Evolutionary conservation across 2,888 invertebrate genomes (phyloP).

Genomic region (Nomada lathburiana): DNA sequence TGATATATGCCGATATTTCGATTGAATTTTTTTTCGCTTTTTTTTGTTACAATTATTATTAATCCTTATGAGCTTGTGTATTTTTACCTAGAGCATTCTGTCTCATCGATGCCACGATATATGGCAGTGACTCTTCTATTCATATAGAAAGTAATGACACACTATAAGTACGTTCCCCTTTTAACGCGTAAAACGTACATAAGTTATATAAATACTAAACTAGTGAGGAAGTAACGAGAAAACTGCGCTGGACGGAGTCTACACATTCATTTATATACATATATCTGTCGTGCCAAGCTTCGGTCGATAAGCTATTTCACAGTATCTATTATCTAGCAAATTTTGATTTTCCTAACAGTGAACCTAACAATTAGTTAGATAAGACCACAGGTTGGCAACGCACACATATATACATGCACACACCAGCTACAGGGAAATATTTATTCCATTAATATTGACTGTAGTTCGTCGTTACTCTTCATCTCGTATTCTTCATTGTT

Average conservation of each 20-base stretch:
- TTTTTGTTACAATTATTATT: conserved; percentile 36
- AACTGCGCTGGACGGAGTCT: conserved; percentile 84
- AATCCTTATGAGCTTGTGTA: conserved; percentile 33
- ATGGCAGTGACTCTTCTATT: conserved; percentile 54
- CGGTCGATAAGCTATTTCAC: conserved; percentile 76
- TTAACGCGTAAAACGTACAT: conserved; percentile 51
- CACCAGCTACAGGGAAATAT: conserved; percentile 78
- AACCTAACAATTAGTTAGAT: conserved; percentile 67
- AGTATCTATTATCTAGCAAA: conserved; percentile 70
- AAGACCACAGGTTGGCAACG: conserved; percentile 80
- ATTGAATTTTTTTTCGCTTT: conserved; percentile 26
- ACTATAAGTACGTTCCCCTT: conserved; percentile 56
- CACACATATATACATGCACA: conserved; percentile 83
- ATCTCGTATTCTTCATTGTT: conserved; percentile 62
- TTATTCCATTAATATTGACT: conserved; percentile 76
- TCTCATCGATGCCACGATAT: conserved; percentile 36
- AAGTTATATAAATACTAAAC: conserved; percentile 67
- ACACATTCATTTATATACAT: conserved; percentile 84
- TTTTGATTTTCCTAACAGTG: conserved; percentile 72
- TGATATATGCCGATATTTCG: conserved; percentile 29
- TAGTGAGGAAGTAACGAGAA: conserved; percentile 67
- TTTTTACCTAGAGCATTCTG: conserved; percentile 32
- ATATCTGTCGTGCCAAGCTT: conserved; percentile 83
- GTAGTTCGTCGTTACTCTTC: conserved; percentile 77
- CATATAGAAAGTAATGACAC: conserved; percentile 43